Conservation (phyloP, 2,888 invertebrate species). For the Leptinotarsa juncta region DNA sequence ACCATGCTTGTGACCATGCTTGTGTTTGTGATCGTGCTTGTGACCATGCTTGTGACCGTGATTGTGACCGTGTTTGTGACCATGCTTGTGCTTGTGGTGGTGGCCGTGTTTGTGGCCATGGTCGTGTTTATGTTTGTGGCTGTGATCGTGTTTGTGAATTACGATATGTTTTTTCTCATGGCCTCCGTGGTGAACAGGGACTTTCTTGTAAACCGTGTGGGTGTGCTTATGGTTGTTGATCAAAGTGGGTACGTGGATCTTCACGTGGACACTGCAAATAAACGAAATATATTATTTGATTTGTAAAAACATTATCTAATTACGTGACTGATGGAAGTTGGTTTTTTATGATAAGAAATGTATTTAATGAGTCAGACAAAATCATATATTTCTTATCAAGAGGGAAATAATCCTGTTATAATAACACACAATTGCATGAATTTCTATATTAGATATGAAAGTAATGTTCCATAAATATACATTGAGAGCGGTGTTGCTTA, state of each 20-base stretch:
- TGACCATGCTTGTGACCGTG: constrained; percentile 49
- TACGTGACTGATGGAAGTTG: too few relatives aligned
- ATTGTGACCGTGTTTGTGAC: constrained; percentile 51
- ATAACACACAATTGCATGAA: too few relatives aligned
- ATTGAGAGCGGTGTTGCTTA: too few relatives aligned
- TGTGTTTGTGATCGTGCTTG: constrained; percentile 47
- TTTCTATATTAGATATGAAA: too few relatives aligned
- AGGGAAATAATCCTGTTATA: constrained; percentile 15
- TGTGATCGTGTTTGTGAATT: constrained; percentile 67
- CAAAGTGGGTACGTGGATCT: constrained; percentile 51
- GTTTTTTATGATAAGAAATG: too few relatives aligned
- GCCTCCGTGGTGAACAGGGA: constrained; percentile 27
- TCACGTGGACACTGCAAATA: constrained; percentile 53
- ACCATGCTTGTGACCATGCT: constrained; percentile 38
- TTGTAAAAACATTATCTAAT: too few relatives aligned
- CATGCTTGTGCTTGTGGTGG: constrained; percentile 48
- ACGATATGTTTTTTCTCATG: constrained; percentile 73
- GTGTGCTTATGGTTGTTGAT: constrained; percentile 46
- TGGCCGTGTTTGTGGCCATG: constrained; percentile 53
- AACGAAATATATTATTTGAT: too few relatives aligned
- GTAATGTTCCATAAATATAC: too few relatives aligned
- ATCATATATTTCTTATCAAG: too few relatives aligned
- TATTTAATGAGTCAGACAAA: too few relatives aligned
- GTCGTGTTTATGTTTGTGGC: constrained; percentile 44
- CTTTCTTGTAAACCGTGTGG: constrained; percentile 32